Percentiles rank a stretch among this genome's conserved stretches.
Conservation (phyloP, 1,140 invertebrate species). For the Drosophila repletoides region DNA sequence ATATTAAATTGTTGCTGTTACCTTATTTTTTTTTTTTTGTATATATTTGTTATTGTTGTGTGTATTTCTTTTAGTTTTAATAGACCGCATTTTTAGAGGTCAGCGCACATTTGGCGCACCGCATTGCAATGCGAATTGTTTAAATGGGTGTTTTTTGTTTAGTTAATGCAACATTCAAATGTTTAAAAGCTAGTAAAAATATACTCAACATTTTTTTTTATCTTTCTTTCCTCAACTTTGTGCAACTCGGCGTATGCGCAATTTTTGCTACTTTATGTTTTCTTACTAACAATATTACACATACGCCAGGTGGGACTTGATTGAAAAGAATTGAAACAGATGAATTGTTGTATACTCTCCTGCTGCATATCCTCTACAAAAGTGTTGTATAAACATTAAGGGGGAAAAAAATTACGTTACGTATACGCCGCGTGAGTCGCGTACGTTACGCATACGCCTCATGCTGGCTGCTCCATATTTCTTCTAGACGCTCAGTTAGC, state of each 20-base stretch:
- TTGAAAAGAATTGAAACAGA: not conserved
- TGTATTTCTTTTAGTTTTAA: conserved; percentile 46
- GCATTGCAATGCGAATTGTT: conserved; percentile 56
- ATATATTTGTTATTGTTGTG: conserved; percentile 23
- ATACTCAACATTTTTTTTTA: too few relatives aligned
- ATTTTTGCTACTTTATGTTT: conserved; percentile 30
- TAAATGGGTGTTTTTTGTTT: conserved; percentile 16
- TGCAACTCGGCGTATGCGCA: conserved; percentile 44
- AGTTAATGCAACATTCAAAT: conserved; percentile 4
- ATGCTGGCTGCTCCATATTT: not conserved
- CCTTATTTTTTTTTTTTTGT: conserved; percentile 22
- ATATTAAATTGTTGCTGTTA: conserved; percentile 49
- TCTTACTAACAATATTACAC: conserved; percentile 36
- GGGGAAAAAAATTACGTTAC: too few relatives aligned
- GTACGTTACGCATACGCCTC: conserved; percentile 55
- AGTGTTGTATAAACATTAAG: too few relatives aligned
- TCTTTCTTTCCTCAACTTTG: not conserved
- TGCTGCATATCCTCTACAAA: too few relatives aligned
- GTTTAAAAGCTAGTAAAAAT: too few relatives aligned
- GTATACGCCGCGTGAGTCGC: conserved; percentile 4
- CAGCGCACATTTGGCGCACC: conserved; percentile 73
- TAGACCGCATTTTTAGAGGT: conserved; percentile 77
- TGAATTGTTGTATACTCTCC: too few relatives aligned
- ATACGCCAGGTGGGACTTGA: conserved; percentile 34
- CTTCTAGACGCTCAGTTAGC: too few relatives aligned